Percentiles rank a stretch among this genome's conserved stretches.
These are phyloP conservation scores for Brassicogethes aeneus DNA, from an alignment of 2,888 invertebrate species.

Conservation along the genomic window DNA sequence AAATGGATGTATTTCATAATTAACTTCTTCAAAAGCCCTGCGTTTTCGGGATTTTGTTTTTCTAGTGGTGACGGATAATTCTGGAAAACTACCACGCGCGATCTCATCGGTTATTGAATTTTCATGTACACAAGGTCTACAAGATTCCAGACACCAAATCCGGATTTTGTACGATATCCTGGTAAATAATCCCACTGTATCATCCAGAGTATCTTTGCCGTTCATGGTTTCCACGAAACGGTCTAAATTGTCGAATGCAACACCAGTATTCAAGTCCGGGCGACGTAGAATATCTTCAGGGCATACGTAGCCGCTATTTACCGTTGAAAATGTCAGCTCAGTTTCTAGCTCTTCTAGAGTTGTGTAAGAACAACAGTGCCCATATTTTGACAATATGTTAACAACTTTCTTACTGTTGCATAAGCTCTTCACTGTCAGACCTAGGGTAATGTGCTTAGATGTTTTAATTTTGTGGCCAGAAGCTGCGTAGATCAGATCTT, in stretches of 20 bases:
- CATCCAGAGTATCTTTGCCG: slow-evolving; percentile 23
- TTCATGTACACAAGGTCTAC: no score
- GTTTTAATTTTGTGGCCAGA: slow-evolving; percentile 18
- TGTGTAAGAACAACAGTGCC: slow-evolving; percentile 26
- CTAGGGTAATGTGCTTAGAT: slow-evolving; percentile 25
- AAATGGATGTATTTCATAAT: no score
- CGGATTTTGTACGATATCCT: slow-evolving; percentile 11
- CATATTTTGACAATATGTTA: slow-evolving; percentile 25
- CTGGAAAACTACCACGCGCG: no score
- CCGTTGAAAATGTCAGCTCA: slow-evolving; percentile 17
- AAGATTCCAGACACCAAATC: no score
- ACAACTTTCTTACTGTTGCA: slow-evolving; percentile 24
- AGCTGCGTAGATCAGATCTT: slow-evolving; percentile 22
- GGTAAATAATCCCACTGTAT: slow-evolving; percentile 23
- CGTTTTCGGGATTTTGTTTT: no score
- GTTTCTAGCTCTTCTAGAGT: slow-evolving; percentile 29
- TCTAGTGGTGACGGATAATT: no score
- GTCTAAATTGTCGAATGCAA: slow-evolving; percentile 22
- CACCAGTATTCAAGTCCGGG: slow-evolving; percentile 21
- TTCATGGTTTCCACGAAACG: slow-evolving; percentile 19
- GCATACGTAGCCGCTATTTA: slow-evolving; percentile 14
- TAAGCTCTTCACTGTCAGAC: slow-evolving; percentile 26
- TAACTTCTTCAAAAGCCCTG: no score
- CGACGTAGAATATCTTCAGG: slow-evolving; percentile 23
- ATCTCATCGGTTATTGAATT: no score